Evolutionary conservation across 2,797 vertebrate species (phyloP).

Genomic region (Diplodus sargus): DNA sequence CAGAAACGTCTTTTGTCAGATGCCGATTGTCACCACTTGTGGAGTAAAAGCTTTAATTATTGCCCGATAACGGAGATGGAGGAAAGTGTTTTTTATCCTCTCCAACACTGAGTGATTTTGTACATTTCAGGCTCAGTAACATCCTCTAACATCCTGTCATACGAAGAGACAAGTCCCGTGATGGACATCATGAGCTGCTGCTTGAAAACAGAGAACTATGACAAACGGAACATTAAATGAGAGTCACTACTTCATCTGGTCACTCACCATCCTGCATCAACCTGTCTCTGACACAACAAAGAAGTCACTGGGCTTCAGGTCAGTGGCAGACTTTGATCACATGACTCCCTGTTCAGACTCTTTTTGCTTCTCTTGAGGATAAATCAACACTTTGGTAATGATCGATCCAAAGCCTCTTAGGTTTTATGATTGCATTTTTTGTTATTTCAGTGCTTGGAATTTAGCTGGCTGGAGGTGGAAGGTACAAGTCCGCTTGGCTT

Average conservation of each 20-base stretch:
- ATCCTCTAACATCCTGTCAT: background rate
- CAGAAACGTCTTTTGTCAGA: background rate
- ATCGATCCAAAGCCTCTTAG: background rate
- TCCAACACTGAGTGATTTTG: background rate
- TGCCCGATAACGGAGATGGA: background rate
- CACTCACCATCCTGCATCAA: background rate
- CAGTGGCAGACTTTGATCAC: background rate
- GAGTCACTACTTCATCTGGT: background rate
- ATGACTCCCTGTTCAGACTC: background rate
- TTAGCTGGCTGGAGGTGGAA: too few species aligned
- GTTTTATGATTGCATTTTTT: background rate
- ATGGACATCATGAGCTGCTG: background rate
- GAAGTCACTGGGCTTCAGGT: background rate
- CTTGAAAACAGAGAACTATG: too few species aligned
- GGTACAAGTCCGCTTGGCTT: too few species aligned
- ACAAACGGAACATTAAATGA: too few species aligned
- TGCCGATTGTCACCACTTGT: background rate
- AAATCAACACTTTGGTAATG: slow-evolving; percentile 2
- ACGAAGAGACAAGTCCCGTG: background rate
- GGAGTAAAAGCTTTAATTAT: background rate
- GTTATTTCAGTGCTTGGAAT: background rate
- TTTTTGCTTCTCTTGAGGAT: background rate
- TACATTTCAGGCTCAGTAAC: background rate
- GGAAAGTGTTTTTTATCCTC: background rate
- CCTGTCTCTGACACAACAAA: background rate